These are phyloP conservation scores for Lepus americanus DNA, from an alignment of 2,113 vertebrate species.

Conservation along the genomic window DNA sequence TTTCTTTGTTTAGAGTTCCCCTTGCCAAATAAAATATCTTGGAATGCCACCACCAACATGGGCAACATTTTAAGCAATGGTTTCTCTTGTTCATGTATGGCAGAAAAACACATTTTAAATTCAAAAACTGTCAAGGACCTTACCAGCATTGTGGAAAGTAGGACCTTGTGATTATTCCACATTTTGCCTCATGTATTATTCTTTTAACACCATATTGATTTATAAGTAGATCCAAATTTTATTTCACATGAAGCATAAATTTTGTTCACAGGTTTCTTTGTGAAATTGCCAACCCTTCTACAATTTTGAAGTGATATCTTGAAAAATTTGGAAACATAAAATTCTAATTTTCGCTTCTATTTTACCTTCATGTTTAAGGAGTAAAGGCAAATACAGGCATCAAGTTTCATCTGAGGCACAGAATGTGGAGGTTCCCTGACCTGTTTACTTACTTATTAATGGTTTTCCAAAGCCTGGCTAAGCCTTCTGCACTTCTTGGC, in stretches of 20 bases:
- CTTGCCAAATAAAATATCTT: not conserved
- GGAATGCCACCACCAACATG: not conserved
- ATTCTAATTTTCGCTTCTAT: not conserved
- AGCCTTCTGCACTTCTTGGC: not conserved
- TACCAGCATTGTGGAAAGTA: not conserved
- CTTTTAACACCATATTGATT: not conserved
- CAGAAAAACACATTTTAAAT: conserved; percentile 11
- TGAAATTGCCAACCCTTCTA: not conserved
- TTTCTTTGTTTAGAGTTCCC: not conserved
- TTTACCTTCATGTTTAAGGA: not conserved
- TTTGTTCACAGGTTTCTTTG: not conserved
- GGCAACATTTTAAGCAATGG: conserved; percentile 25
- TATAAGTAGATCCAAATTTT: not conserved
- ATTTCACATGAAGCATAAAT: not conserved
- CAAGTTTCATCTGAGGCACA: not conserved
- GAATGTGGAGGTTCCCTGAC: not conserved
- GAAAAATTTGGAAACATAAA: not conserved
- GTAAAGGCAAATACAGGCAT: not conserved
- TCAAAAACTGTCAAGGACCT: not conserved
- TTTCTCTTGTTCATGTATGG: not conserved
- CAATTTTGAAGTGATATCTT: not conserved
- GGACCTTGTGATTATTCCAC: not conserved
- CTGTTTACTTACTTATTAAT: no score
- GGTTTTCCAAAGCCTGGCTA: not conserved
- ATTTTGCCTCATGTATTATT: not conserved